Evolutionary conservation across 2,888 invertebrate species (phyloP), one percentile per base, ranked within the genome.

Genomic region (Sinodicranocentrus sp.): DNA sequence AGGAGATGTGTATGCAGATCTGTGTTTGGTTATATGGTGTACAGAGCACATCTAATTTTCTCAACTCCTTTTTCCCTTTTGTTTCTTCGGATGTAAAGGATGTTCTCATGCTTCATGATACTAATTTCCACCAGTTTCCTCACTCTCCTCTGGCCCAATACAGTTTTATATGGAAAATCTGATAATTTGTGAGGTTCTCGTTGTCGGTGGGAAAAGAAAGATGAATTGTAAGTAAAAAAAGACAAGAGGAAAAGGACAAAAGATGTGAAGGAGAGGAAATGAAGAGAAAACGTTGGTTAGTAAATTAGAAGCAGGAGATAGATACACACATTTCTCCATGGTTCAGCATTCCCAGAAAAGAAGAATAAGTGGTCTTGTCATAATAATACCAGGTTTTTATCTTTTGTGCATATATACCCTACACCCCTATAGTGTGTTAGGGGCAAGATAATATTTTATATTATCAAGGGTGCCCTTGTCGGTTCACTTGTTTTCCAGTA

Each of bases 381-480:
- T 76, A 76, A 76, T 76, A 76, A 76, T 76, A 76, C 65, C n/a
- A 33, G 67, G 67, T 67, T 33, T 63, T 76, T 76, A 76, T 76
- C 76, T 33, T 33, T 33, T 33, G 10, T 33, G 10, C 5, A 33
- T 33, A 33, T 33, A 33, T 33, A 33, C 33, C 5, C 33, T 10
- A 33, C 33, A 10, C 33, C 33, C 5, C 33, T 33, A 33, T 33
- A 33, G 33, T 33, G 5, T 6, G 33, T n/a, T 33, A 33, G 33
- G 3, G 33, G 33, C 10, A 3, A 33, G 33, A 33, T 33, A 71
- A 71, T 79, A 71, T 43, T 78, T 78, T 78, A 44, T 59, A 44
- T 59, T 79, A 79, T 63, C 79, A 79, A 63, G 79, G 79, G 79
- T 79, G 79, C 68, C 52, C 71, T 79, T 65, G 54, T 68, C 67